Percentiles rank a stretch among this genome's conserved stretches.
phyloP scores from a whole-genome alignment of 2,888 invertebrate genomes.

The Thereva unica region DNA sequence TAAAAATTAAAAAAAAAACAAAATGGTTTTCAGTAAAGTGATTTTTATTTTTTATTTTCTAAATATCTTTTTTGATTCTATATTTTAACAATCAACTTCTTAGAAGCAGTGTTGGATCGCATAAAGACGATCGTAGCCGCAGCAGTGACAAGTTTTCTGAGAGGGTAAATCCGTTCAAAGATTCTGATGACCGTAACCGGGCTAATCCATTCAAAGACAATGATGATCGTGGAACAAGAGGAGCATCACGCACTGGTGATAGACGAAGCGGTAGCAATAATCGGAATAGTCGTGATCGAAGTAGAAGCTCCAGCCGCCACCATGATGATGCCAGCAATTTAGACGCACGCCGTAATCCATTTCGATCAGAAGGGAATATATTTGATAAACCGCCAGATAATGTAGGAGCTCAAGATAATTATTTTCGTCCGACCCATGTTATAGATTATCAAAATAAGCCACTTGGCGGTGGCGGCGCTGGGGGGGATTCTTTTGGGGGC shows the following conservation, averaged over 20 bases:
- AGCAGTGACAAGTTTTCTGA: slow-evolving; percentile 17
- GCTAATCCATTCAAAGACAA: slow-evolving; percentile 34
- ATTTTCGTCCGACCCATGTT: slow-evolving; percentile 65
- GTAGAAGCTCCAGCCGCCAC: slow-evolving; percentile 22
- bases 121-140: slow-evolving; percentile 18
- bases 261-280: slow-evolving; percentile 14
- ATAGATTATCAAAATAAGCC: slow-evolving; percentile 73
- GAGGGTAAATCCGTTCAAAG: slow-evolving; percentile 18
- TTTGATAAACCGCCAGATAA: background rate
- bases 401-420: slow-evolving; percentile 55
- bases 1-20: too few species aligned
- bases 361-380: slow-evolving; percentile 14
- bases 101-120: slow-evolving; percentile 14
- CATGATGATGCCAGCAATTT: slow-evolving; percentile 6
- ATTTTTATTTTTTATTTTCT: too few species aligned
- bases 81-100: slow-evolving; percentile 19
- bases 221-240: slow-evolving; percentile 22
- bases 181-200: slow-evolving; percentile 11
- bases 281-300: slow-evolving; percentile 20
- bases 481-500: background rate
- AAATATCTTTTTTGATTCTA: background rate
- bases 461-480: slow-evolving; percentile 43
- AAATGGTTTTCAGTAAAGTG: too few species aligned
- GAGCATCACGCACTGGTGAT: background rate
- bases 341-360: slow-evolving; percentile 28